phyloP scores from a whole-genome alignment of 2,113 vertebrate genomes.

The Alligator mississippiensis region DNA sequence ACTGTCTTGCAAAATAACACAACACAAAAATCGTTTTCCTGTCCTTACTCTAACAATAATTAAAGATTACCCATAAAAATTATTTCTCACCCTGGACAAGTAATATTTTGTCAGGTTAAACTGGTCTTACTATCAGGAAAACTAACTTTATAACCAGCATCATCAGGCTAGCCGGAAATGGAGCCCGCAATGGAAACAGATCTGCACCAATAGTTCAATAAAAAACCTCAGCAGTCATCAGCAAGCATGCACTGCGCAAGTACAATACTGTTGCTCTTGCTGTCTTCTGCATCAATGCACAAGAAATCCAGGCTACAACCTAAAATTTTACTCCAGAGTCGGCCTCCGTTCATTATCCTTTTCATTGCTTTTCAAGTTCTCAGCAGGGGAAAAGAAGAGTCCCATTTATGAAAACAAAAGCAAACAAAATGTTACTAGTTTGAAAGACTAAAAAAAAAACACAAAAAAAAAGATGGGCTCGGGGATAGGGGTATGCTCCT shows the following conservation, averaged over 20 bases:
- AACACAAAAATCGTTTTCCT: background rate
- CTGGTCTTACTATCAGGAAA: background rate
- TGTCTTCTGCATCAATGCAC: background rate
- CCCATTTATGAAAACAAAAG: background rate
- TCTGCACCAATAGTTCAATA: background rate
- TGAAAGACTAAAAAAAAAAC: background rate
- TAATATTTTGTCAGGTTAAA: slow-evolving; percentile 42
- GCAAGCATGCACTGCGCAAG: rapidly evolving
- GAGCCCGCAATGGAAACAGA: background rate
- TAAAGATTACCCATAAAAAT: background rate
- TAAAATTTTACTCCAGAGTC: background rate
- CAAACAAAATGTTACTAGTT: background rate
- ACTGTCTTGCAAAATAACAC: background rate
- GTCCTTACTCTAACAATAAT: background rate
- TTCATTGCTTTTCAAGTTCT: background rate
- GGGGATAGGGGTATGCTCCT: background rate
- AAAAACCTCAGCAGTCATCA: background rate
- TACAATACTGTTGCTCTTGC: background rate
- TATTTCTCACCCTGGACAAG: slow-evolving; percentile 7
- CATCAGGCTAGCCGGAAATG: slow-evolving; percentile 3
- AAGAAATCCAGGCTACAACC: background rate
- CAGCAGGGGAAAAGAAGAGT: background rate
- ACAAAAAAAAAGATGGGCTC: background rate
- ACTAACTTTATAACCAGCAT: slow-evolving; percentile 18
- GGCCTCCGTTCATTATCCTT: background rate